Base-by-base conservation (phyloP, 2,797 vertebrate genomes). In the Lacerta agilis region DNA sequence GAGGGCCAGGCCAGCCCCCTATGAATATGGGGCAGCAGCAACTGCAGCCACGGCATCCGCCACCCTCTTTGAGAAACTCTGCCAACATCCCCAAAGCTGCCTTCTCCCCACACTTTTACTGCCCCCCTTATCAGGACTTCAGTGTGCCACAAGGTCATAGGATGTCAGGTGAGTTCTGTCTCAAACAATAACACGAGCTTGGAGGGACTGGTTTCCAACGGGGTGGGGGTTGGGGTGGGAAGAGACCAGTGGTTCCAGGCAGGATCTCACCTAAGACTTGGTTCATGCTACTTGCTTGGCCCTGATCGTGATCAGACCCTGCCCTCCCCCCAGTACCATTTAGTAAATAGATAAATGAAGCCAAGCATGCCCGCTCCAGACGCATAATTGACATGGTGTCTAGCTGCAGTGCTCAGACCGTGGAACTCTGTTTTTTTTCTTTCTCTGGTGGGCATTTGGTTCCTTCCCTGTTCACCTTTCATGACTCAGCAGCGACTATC, bases 111-210 rank as follows among this genome's bases (percentile, higher is more conserved):
- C 97, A 95, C 5, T 97, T 97, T 94, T 98, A 95, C 23, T 91
- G 91, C 82, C 91, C 96, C 85, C 97, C 90, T 55, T 98, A 97
- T 95, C 94, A 97, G 88, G 95, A 97, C 77, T 98, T 96, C 88
- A 93, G 93, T 92, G 94, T 96, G 92, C 95, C 96, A 58, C 94
- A 97, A 38, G 94, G 96, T 87, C 96, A 96, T 93, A 98, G 97
- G 96, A 93, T 93, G 8, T 96, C 97, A 96, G 98, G 98, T 99
- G 94, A 90, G 94, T 45, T 9, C 84, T 9, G 27, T 25, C 13
- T 25, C 41, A 38, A 36, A 79, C 23, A 5, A 33, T 3, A 6
- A 82, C 92, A 84, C 17, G 18, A 8, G 17, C n/a, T 79, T 67
- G 17, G 83, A 64, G 6, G 29, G 82, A 8, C 66, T 69, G 20